Evolutionary conservation across 2,797 vertebrate species (phyloP), one percentile per base, ranked within the genome.

Genomic region (Semaprochilodus insignis): DNA sequence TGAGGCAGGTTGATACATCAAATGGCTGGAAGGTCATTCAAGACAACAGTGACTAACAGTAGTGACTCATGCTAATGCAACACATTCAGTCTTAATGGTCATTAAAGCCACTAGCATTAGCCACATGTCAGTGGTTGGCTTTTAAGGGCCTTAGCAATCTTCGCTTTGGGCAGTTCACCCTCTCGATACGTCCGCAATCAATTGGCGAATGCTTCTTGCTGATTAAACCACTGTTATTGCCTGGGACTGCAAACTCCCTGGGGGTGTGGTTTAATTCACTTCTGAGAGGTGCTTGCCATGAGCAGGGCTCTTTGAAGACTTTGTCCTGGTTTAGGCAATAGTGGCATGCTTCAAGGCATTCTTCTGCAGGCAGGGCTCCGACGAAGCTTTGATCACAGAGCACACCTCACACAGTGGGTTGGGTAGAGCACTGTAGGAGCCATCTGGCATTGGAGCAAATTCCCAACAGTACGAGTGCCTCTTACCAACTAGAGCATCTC

Each of bases 351-450:
- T 74, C 36, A 34, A 71, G 34, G 34, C 54, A 2, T 23, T 83
- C 55, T 78, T 78, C 85, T 83, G 19, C 2, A 23, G 77, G 81
- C 85, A 57, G 57, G 23, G 52, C 70, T 83, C 62, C 69, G 54
- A 23, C 25, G 19, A 23, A 55, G 83, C 83, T 85, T 86, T 86
- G 79, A 86, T 86, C 85, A 78, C 71, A 15, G 34, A 21, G 55
- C 54, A 44, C 48, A 60, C 4, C 25, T 19, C 78, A 65, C 69
- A 14, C 21, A 4, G 36, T 34, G 74, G 75, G 76, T 80, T 62
- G 19, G 27, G 14, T 14, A 36, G 80, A 55, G 62, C 36, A 51
- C 69, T n/a, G 57, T 70, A 66, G 36, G 52, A 73, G 76, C 82
- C 71, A 83, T 86, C 70, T 83, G 85, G 63, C 44, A 74, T 71